Evolutionary conservation across 1,140 invertebrate species (phyloP).

Genomic region (Polyergus mexicanus): DNA sequence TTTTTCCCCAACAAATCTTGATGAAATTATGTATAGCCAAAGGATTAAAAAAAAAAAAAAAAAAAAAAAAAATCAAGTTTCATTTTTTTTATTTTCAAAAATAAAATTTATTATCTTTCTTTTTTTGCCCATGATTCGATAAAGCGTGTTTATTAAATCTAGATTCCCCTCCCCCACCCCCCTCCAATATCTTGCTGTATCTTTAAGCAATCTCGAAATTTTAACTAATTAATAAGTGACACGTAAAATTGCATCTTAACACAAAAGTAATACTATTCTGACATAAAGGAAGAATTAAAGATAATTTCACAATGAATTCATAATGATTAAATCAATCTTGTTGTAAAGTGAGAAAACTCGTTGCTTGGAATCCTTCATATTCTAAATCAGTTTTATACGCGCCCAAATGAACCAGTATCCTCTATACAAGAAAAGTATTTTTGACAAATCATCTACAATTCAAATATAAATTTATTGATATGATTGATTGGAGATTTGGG

Average conservation of each 20-base stretch:
- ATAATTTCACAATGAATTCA: too few species aligned
- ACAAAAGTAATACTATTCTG: background rate
- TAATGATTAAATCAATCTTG: too few species aligned
- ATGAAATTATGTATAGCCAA: background rate
- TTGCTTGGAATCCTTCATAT: background rate
- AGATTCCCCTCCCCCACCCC: too few species aligned
- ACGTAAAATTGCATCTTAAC: background rate
- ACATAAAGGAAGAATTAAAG: background rate
- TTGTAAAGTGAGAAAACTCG: background rate
- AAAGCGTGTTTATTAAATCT: background rate
- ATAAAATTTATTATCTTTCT: background rate
- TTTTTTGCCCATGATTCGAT: too few species aligned
- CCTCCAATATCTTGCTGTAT: background rate
- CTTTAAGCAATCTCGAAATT: background rate
- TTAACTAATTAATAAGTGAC: background rate
- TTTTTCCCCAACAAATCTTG: background rate
- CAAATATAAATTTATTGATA: background rate
- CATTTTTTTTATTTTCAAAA: background rate
- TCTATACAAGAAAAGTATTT: background rate
- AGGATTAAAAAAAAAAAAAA: too few species aligned
- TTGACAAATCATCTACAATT: background rate
- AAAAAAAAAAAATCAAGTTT: background rate
- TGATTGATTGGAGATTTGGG: conserved; percentile 9
- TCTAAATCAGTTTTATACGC: background rate
- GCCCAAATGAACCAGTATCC: background rate